Evolutionary conservation across 92 coral and sea anemone genomes (phyloP).

Genomic region (Muricea muricata): DNA sequence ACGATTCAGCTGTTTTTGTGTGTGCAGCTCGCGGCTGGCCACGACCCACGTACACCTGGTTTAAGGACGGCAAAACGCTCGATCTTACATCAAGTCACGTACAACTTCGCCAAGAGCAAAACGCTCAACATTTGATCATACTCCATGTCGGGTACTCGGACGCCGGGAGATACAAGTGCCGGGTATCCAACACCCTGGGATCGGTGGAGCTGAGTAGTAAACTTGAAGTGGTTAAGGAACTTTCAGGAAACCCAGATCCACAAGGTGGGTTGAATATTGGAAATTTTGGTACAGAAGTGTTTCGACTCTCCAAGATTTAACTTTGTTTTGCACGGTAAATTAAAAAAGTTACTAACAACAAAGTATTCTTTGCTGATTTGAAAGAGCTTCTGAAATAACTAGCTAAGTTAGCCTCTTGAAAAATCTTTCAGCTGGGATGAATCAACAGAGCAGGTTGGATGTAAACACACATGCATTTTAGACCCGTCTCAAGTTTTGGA

Average conservation of each 20-base stretch:
- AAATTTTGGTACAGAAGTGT: neutral
- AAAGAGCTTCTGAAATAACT: too few species aligned
- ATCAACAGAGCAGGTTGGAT: too few species aligned
- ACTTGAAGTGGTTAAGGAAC: constrained; percentile 15
- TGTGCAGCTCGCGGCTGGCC: constrained; percentile 34
- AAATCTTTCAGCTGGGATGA: too few species aligned
- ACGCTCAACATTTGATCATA: constrained; percentile 20
- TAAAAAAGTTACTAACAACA: too few species aligned
- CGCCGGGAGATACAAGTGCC: constrained; percentile 35
- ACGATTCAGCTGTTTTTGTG: constrained; percentile 8
- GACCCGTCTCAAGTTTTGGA: too few species aligned
- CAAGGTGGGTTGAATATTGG: neutral
- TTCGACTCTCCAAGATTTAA: neutral
- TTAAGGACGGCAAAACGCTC: constrained; percentile 7
- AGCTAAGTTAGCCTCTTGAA: too few species aligned
- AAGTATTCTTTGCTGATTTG: too few species aligned
- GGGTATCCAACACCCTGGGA: constrained; percentile 9
- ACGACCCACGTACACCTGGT: constrained; percentile 11
- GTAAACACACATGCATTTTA: too few species aligned
- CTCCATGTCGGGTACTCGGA: constrained; percentile 6
- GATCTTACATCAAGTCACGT: constrained; percentile 12
- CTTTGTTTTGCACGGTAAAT: too few species aligned
- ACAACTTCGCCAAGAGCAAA: neutral
- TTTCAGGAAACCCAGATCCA: neutral
- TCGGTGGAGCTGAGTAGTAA: constrained; percentile 5